Evolutionary conservation across 2,113 vertebrate genomes (phyloP).

Genomic region (Chroicocephalus ridibundus): DNA sequence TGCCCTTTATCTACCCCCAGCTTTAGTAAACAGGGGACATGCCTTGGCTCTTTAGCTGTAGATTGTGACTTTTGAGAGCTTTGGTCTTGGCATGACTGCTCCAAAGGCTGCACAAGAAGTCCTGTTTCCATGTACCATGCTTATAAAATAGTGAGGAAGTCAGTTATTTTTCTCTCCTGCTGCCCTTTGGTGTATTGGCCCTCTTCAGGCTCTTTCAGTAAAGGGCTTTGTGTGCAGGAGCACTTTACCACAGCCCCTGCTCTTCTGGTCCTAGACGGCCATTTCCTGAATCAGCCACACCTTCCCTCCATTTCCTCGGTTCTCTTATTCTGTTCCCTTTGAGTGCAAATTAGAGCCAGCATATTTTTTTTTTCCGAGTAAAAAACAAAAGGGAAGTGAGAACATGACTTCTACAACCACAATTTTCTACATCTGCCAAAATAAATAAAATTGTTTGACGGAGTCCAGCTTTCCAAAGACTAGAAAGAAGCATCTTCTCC

Average conservation of each 20-base stretch:
- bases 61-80: not conserved
- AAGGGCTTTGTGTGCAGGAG: not conserved
- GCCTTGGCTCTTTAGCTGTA: not conserved
- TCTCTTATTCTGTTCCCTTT: not conserved
- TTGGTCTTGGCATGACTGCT: not conserved
- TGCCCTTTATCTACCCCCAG: not conserved
- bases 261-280: not conserved
- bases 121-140: not conserved
- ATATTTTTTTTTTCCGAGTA: not conserved
- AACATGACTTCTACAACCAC: not conserved
- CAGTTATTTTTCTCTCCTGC: not conserved
- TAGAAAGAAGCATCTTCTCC: not conserved
- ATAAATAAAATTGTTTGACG: not conserved
- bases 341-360: not conserved
- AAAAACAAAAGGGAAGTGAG: not conserved
- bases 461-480: not conserved
- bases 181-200: not conserved
- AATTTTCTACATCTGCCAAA: not conserved
- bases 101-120: not conserved
- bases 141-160: not conserved
- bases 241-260: not conserved
- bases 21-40: not conserved
- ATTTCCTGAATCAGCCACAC: not conserved
- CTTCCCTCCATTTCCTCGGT: not conserved
- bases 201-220: not conserved